Base-by-base conservation (phyloP, 2,888 invertebrate species). In the Galerucella calmariensis region DNA sequence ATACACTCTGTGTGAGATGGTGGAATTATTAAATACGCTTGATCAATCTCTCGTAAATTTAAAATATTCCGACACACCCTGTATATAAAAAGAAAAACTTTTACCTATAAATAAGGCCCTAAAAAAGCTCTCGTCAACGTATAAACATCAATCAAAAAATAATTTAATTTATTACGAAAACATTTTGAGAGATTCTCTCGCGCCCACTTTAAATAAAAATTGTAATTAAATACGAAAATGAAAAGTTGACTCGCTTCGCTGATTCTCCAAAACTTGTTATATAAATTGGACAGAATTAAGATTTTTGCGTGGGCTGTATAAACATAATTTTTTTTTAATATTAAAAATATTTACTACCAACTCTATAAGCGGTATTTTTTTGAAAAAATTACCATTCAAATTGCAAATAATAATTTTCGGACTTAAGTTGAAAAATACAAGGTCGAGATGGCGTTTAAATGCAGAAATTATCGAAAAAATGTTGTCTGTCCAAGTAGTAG, bases 381-480 rank as follows among this genome's bases (percentile, higher is more conserved):
- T 16, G 72, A 65, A 70, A 75, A 70, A 76, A 78, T 78, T 76
- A 73, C 69, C 78, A 76, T 75, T 63, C 65, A 73, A 76, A 76
- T 69, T 73, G 70, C 66, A 65, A 41, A 62, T 66, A 66, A 76
- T 76, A 74, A 77, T 65, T 76, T 75, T 53, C 44, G 56, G 70
- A 72, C 66, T 78, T 76, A 73, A 75, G 71, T 67, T 72, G 62
- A 59, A 75, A 71, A 70, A 62, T 69, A 61, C 67, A 44, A 41
- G 67, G 67, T 46, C 58, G 66, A 61, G 65, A 67, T 69, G 58
- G 24, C 71, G 41, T 72, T 70, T 75, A 73, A 73, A 75, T 76
- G 75, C 73, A 69, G 46, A 76, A 76, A 75, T 75, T 78, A 76
- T 75, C 69, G 71, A 78, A 71, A 77, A 77, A 78, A 74, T 61